These are phyloP conservation scores for Cataglyphis rosenhaueri DNA, from an alignment of 2,888 invertebrate species.

Conservation along the genomic window DNA sequence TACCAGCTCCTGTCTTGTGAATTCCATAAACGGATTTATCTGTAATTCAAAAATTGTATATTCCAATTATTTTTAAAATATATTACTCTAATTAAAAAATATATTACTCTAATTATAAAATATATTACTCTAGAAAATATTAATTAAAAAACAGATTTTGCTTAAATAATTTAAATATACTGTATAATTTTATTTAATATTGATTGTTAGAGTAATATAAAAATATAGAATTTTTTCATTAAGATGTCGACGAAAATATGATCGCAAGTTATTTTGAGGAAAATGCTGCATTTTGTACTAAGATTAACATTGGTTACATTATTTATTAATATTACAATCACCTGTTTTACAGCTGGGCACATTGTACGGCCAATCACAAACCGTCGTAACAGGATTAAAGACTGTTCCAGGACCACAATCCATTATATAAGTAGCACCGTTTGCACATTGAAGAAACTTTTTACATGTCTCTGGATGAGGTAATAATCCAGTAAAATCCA, in stretches of 20 bases:
- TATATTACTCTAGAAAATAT: background rate
- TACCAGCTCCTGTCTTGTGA: constrained; percentile 11
- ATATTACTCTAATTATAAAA: no score
- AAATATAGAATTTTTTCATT: background rate
- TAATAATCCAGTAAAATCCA: constrained; percentile 79
- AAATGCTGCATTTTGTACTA: background rate
- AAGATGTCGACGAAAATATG: background rate
- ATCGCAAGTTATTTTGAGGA: background rate
- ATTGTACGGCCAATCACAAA: constrained; percentile 85
- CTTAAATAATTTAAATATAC: background rate
- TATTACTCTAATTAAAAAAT: no score
- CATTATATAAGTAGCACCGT: constrained; percentile 82
- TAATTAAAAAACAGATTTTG: background rate
- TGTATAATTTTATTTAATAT: background rate
- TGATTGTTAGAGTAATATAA: background rate
- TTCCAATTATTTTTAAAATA: constrained; percentile 3
- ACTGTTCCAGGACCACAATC: constrained; percentile 85
- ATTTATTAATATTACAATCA: constrained; percentile 29
- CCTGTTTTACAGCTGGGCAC: constrained; percentile 80
- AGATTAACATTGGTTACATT: background rate
- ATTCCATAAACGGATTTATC: constrained; percentile 4
- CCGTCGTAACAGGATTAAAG: constrained; percentile 82
- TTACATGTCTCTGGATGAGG: constrained; percentile 84
- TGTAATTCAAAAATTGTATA: background rate
- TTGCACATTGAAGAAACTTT: constrained; percentile 84